These are phyloP conservation scores for Portunus trituberculatus DNA, from an alignment of 1,140 invertebrate species.

Conservation along the genomic window DNA sequence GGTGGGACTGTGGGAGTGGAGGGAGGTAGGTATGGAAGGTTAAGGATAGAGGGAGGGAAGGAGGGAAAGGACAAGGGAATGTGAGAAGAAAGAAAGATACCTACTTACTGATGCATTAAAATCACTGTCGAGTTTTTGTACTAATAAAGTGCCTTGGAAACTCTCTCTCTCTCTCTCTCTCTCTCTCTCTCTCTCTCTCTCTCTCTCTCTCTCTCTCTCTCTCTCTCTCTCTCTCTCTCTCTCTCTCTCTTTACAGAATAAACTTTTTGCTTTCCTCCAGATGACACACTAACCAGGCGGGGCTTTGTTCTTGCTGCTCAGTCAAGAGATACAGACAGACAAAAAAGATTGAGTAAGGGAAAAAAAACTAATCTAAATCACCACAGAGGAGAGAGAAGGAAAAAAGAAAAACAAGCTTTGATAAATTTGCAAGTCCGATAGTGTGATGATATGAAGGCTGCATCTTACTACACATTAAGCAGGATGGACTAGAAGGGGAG, in stretches of 20 bases:
- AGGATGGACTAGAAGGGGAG: too few relatives aligned
- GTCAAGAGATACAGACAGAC: not conserved
- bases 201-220: too few relatives aligned
- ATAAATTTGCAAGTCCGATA: too few relatives aligned
- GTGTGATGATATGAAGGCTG: too few relatives aligned
- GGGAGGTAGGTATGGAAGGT: not conserved
- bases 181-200: too few relatives aligned
- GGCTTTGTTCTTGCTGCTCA: too few relatives aligned
- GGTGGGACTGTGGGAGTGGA: not conserved
- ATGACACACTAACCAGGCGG: too few relatives aligned
- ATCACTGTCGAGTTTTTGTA: not conserved
- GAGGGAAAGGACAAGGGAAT: not conserved
- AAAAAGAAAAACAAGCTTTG: not conserved
- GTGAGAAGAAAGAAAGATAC: not conserved
- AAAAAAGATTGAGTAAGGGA: not conserved
- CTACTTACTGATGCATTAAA: constrained; percentile 13
- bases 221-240: too few relatives aligned
- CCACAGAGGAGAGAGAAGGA: not conserved
- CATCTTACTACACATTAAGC: too few relatives aligned
- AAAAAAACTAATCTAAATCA: not conserved
- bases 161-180: too few relatives aligned
- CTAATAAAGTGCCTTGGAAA: not conserved
- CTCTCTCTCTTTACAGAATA: too few relatives aligned
- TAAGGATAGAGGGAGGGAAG: not conserved
- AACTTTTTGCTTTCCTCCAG: too few relatives aligned